Percentiles rank a stretch among this genome's conserved stretches.
phyloP scores from a whole-genome alignment of 2,888 invertebrate genomes.

The Acleris sparsana region DNA sequence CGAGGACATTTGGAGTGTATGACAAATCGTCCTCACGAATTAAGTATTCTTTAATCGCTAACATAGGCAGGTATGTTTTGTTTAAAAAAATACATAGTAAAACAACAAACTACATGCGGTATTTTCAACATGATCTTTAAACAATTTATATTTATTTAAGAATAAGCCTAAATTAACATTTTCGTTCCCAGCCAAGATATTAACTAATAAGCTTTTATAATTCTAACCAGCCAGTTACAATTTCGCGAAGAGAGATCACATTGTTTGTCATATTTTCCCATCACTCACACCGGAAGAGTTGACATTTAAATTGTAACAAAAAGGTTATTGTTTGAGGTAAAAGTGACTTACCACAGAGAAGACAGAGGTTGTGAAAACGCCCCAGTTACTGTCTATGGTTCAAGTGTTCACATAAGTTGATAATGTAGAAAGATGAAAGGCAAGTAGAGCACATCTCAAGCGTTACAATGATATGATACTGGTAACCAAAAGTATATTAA shows the following conservation, averaged over 20 bases:
- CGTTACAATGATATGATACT: constrained; percentile 29
- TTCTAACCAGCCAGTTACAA: constrained; percentile 16
- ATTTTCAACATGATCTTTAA: no score
- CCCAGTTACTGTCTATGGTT: constrained; percentile 55
- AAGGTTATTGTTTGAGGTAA: constrained; percentile 45
- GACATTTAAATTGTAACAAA: constrained; percentile 35
- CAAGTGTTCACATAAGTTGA: constrained; percentile 61
- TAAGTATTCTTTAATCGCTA: not conserved
- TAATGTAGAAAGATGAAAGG: constrained; percentile 44
- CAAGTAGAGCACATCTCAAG: constrained; percentile 38
- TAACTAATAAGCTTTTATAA: constrained; percentile 18
- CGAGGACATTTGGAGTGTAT: constrained; percentile 10
- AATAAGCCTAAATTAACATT: not conserved
- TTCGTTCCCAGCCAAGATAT: not conserved
- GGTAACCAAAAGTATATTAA: constrained; percentile 51
- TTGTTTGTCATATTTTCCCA: constrained; percentile 15
- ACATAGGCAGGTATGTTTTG: no score
- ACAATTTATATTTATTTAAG: no score
- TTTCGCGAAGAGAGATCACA: constrained; percentile 17
- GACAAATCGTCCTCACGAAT: not conserved
- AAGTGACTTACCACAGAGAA: constrained; percentile 42
- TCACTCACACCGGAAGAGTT: constrained; percentile 34
- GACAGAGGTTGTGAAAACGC: constrained; percentile 55
- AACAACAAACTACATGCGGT: no score
- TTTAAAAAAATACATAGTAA: no score